Conservation (phyloP, 2,888 invertebrate genomes). For the Buathra laborator region DNA sequence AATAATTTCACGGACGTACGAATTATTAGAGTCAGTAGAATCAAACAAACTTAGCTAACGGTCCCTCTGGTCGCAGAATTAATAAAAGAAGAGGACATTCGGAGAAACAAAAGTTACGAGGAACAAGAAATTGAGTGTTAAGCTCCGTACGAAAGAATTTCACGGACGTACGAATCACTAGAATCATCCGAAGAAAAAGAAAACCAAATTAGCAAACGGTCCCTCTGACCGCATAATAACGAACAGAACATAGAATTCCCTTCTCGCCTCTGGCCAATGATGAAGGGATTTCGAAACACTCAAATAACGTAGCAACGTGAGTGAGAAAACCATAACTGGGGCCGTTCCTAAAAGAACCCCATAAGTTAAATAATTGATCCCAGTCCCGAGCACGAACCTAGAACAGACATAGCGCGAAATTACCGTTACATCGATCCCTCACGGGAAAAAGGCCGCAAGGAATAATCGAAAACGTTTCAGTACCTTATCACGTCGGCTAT, state of each 20-base stretch:
- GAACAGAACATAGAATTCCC: conserved; percentile 6
- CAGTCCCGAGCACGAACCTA: conserved; percentile 17
- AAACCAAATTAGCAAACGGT: conserved; percentile 2
- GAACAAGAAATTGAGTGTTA: neutral
- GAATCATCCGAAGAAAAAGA: conserved; percentile 6
- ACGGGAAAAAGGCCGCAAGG: conserved; percentile 11
- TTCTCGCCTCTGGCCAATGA: conserved; percentile 6
- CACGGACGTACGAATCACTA: conserved; percentile 6
- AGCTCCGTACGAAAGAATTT: conserved; percentile 6
- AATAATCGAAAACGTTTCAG: conserved; percentile 18
- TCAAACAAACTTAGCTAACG: neutral
- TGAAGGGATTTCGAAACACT: neutral
- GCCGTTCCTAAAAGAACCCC: conserved; percentile 6
- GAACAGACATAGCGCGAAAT: conserved; percentile 17
- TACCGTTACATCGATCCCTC: conserved; percentile 14
- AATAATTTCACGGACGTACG: neutral
- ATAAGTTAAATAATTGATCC: conserved; percentile 17
- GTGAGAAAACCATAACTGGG: neutral
- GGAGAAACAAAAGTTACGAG: neutral
- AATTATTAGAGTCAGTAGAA: neutral
- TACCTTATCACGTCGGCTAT: conserved; percentile 15
- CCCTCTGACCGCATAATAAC: conserved; percentile 6
- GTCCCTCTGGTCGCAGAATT: neutral
- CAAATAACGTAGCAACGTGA: conserved; percentile 1
- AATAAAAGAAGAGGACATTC: neutral